Evolutionary conservation across 2,113 vertebrate genomes (phyloP).

Genomic region (Vidua macroura): DNA sequence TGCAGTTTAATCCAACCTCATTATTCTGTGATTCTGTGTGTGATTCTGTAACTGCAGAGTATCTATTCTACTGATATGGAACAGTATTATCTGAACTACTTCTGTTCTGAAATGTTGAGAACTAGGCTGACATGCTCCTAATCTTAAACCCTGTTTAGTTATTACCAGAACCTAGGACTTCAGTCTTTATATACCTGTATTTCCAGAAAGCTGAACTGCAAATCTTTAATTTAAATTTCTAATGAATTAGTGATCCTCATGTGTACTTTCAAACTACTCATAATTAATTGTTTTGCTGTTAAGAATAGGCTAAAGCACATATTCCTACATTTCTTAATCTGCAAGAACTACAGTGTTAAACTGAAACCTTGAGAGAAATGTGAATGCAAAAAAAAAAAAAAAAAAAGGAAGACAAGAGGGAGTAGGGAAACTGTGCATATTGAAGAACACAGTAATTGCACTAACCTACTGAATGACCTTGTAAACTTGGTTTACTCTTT

Average conservation of each 20-base stretch:
- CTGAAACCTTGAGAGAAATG: background rate
- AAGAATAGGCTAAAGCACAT: background rate
- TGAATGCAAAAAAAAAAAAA: background rate
- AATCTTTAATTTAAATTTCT: background rate
- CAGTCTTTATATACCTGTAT: background rate
- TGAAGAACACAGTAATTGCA: background rate
- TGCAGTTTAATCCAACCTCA: too few species aligned
- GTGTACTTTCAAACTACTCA: background rate
- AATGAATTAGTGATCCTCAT: background rate
- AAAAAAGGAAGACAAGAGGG: background rate
- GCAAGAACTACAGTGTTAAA: background rate
- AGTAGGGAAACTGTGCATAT: background rate
- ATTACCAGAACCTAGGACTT: background rate
- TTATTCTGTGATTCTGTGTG: too few species aligned
- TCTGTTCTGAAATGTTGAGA: background rate
- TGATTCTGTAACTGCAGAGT: background rate
- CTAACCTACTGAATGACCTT: background rate
- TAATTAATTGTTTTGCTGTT: background rate
- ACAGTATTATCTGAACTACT: background rate
- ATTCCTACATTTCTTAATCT: background rate
- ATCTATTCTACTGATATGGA: background rate
- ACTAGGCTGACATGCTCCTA: background rate
- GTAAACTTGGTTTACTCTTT: background rate
- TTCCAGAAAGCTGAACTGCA: background rate
- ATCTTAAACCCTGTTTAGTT: background rate